Conservation (phyloP, 2,797 vertebrate species). For the Spinus pinus region DNA sequence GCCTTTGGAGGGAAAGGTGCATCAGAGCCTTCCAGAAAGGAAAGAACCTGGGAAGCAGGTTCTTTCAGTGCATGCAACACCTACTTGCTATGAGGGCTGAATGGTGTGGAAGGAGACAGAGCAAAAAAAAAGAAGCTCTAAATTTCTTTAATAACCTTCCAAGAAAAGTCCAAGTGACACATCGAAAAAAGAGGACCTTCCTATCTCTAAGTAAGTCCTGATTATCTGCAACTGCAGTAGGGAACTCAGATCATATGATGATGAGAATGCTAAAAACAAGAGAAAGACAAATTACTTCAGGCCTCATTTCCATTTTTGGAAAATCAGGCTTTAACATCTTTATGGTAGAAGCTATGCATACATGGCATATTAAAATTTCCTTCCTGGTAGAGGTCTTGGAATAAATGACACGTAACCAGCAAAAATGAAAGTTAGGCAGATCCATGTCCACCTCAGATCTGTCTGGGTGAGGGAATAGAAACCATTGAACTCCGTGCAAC, state of each 20-base stretch:
- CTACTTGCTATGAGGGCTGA: background rate
- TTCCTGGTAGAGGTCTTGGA: background rate
- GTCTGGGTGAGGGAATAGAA: background rate
- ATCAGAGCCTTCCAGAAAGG: background rate
- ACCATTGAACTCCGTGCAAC: background rate
- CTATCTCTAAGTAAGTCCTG: background rate
- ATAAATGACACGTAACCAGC: background rate
- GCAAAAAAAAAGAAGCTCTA: background rate
- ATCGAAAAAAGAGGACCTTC: slow-evolving; percentile 1
- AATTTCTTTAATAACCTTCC: background rate
- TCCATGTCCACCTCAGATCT: background rate
- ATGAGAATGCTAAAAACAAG: background rate
- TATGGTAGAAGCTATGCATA: background rate
- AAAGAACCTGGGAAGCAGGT: background rate
- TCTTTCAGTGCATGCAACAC: background rate
- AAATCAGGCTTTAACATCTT: background rate
- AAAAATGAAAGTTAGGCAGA: background rate
- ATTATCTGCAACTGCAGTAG: background rate
- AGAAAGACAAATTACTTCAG: background rate
- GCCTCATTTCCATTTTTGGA: background rate
- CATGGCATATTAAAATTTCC: background rate
- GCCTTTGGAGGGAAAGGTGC: background rate
- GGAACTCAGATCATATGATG: background rate
- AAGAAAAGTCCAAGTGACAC: background rate
- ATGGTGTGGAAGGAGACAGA: background rate